These are phyloP conservation scores for Prosopocoilus inquinatus DNA, from an alignment of 2,888 invertebrate species.

Conservation along the genomic window DNA sequence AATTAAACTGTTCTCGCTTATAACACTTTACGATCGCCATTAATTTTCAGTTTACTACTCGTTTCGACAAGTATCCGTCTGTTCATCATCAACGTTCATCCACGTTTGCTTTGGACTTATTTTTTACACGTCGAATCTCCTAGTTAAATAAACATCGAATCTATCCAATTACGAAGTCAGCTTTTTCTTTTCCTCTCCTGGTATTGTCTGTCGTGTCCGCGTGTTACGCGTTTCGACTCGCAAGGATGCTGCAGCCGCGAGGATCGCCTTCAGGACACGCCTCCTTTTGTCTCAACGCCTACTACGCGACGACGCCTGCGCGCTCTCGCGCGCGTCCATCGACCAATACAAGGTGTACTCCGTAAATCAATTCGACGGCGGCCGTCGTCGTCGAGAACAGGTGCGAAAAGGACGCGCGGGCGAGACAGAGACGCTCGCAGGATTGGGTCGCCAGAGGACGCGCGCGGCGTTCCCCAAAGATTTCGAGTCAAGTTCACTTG, in stretches of 20 bases:
- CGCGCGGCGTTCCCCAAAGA: constrained; percentile 24
- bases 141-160: constrained; percentile 1
- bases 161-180: not conserved
- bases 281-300: constrained; percentile 48
- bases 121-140: too few species aligned
- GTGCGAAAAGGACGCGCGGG: not conserved
- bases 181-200: too few species aligned
- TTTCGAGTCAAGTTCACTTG: constrained; percentile 44
- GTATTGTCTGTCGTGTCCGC: too few species aligned
- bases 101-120: too few species aligned
- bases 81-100: not conserved
- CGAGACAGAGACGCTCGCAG: constrained; percentile 12
- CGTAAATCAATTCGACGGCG: constrained; percentile 42
- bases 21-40: too few species aligned
- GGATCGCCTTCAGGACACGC: constrained; percentile 32
- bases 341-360: constrained; percentile 38
- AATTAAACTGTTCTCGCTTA: too few species aligned
- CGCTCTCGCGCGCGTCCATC: constrained; percentile 37
- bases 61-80: not conserved
- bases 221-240: too few species aligned
- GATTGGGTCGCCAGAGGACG: too few species aligned
- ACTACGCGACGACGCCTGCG: constrained; percentile 42
- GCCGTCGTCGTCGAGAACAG: constrained; percentile 8
- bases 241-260: not conserved
- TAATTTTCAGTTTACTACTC: too few species aligned